phyloP scores from a whole-genome alignment of 2,113 vertebrate species.

The Otus sunia region DNA sequence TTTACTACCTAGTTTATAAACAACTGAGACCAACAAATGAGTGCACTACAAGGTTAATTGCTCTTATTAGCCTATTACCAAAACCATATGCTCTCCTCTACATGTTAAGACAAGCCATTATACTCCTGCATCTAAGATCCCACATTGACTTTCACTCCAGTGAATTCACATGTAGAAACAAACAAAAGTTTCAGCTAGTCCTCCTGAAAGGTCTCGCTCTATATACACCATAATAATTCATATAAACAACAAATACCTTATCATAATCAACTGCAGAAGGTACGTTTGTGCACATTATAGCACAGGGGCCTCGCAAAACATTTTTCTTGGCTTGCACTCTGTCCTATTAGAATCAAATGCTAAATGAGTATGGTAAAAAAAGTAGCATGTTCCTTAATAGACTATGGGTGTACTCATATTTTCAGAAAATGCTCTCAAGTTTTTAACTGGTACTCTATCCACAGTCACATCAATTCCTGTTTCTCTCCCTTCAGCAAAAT shows the following conservation, averaged over 20 bases:
- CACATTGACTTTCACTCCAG: background rate
- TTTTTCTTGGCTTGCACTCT: background rate
- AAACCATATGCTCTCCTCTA: slow-evolving; percentile 46
- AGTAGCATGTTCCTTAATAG: background rate
- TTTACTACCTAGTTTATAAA: slow-evolving; percentile 62
- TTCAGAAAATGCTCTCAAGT: background rate
- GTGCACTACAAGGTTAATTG: slow-evolving; percentile 54
- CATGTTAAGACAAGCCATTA: background rate
- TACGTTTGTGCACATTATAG: background rate
- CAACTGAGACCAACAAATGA: slow-evolving; percentile 45
- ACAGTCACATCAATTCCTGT: background rate
- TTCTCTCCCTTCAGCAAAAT: background rate
- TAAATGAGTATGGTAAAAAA: background rate
- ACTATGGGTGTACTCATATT: background rate
- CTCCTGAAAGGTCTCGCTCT: background rate
- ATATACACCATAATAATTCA: background rate
- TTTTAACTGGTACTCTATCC: background rate
- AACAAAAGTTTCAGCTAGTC: background rate
- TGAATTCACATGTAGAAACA: background rate
- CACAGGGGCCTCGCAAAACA: fast-evolving
- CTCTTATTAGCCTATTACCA: slow-evolving; percentile 49
- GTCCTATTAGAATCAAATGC: background rate
- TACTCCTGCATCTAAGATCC: background rate
- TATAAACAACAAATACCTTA: background rate
- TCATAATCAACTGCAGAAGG: background rate